Percentiles rank a stretch among this genome's conserved stretches.
These are phyloP conservation scores for Empidonax traillii DNA, from an alignment of 2,113 vertebrate species.

Conservation along the genomic window DNA sequence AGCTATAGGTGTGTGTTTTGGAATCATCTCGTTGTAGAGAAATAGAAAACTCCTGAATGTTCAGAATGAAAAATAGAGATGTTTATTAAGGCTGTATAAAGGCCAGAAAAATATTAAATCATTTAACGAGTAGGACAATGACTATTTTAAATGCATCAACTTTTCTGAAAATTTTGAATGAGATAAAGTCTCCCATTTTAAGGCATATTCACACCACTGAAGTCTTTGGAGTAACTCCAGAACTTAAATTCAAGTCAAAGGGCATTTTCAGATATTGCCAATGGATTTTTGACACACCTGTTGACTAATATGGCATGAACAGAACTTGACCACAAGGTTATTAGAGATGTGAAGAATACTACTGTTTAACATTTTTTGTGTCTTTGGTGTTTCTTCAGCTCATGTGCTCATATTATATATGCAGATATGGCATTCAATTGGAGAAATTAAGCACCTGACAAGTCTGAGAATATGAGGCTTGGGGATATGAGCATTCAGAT, in stretches of 20 bases:
- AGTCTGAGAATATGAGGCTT: not conserved
- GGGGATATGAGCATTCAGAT: not conserved
- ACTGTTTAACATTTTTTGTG: not conserved
- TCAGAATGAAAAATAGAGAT: not conserved
- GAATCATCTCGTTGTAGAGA: conserved; percentile 20
- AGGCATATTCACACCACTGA: not conserved
- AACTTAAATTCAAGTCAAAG: not conserved
- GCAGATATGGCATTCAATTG: not conserved
- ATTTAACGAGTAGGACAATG: not conserved
- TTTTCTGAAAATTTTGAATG: not conserved
- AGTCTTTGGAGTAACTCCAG: not conserved
- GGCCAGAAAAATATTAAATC: not conserved
- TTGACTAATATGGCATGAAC: not conserved
- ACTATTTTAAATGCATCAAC: not conserved
- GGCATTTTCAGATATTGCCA: not conserved
- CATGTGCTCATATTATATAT: not conserved
- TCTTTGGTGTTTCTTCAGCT: not conserved
- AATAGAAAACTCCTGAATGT: conserved; percentile 27
- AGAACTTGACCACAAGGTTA: not conserved
- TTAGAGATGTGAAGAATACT: not conserved
- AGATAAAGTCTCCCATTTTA: not conserved
- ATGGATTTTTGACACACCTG: not conserved
- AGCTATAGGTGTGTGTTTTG: conserved; percentile 50
- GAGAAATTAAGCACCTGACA: not conserved
- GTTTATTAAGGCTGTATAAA: conserved; percentile 7